Conservation (phyloP, 1,140 invertebrate species). For the Drosophila ohnishii region DNA sequence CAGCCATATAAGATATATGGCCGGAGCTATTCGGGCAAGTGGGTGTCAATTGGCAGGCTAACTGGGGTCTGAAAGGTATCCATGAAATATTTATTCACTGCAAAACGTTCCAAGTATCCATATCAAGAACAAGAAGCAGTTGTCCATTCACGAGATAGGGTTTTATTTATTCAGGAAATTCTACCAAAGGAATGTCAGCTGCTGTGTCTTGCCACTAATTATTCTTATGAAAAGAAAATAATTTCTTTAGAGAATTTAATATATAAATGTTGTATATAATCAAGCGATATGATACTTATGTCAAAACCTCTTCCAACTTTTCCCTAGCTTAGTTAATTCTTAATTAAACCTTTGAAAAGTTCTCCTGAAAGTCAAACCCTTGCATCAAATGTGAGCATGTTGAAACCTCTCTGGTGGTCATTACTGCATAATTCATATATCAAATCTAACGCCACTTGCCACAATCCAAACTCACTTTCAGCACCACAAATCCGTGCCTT, state of each 20-base stretch:
- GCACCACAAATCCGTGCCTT: conserved; percentile 18
- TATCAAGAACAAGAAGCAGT: conserved; percentile 26
- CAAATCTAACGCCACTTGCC: neutral
- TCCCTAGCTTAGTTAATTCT: neutral
- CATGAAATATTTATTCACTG: conserved; percentile 17
- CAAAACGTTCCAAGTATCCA: neutral
- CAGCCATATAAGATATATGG: conserved; percentile 47
- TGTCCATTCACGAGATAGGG: conserved; percentile 18
- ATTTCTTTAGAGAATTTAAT: neutral
- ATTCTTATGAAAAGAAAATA: neutral
- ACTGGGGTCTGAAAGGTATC: conserved; percentile 4
- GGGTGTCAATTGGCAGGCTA: conserved; percentile 30
- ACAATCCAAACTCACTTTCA: conserved; percentile 28
- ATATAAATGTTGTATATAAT: too few relatives aligned
- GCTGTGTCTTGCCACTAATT: neutral
- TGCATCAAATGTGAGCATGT: neutral
- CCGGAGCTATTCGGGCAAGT: conserved; percentile 13
- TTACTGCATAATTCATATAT: conserved; percentile 13
- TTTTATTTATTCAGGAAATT: neutral
- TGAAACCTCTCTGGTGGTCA: neutral
- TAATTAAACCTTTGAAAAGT: neutral
- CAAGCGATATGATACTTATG: too few relatives aligned
- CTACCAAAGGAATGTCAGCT: conserved; percentile 16
- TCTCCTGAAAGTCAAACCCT: neutral
- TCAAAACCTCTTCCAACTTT: neutral